Conservation (phyloP, 2,797 vertebrate genomes). For the Falco columbarius region DNA sequence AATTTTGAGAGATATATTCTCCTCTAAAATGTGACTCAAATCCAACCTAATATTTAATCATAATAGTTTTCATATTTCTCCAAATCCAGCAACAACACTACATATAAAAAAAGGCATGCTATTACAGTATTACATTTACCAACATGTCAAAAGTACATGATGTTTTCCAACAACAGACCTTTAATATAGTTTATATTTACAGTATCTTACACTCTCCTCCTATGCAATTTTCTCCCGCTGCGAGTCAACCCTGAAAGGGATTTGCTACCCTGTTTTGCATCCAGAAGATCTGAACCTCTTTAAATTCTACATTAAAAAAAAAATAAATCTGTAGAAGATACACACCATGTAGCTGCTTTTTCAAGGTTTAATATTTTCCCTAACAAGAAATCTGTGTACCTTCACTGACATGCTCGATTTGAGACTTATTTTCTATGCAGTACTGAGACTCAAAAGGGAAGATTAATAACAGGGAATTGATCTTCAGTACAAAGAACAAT, state of each 20-base stretch:
- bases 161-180: neutral
- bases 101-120: neutral
- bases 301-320: neutral
- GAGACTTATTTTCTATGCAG: neutral
- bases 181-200: neutral
- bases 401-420: neutral
- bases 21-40: neutral
- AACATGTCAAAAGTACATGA: neutral
- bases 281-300: neutral
- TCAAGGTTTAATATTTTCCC: neutral
- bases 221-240: neutral
- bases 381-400: neutral
- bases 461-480: neutral
- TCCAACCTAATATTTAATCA: neutral
- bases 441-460: neutral
- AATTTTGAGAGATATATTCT: neutral
- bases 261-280: neutral
- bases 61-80: neutral
- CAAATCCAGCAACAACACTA: neutral
- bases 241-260: neutral
- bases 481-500: neutral
- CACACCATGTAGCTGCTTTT: neutral
- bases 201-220: neutral
- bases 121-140: neutral
- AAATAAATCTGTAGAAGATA: neutral